Evolutionary conservation across 2,888 invertebrate genomes (phyloP).

Genomic region (Lasius platythorax): DNA sequence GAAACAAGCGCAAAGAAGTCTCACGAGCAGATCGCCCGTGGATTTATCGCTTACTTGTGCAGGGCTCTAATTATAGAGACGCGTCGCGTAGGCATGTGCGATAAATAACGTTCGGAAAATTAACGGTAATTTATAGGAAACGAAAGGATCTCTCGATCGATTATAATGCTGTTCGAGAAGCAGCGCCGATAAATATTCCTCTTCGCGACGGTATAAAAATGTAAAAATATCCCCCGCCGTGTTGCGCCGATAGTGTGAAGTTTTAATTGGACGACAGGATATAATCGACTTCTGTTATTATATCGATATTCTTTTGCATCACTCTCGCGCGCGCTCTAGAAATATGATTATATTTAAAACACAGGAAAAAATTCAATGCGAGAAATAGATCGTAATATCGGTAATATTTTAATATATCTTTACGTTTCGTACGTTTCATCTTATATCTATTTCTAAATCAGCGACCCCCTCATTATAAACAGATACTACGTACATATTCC

Average conservation of each 20-base stretch:
- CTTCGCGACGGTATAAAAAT: slow-evolving; percentile 9
- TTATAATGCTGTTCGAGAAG: slow-evolving; percentile 21
- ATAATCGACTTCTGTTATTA: not conserved
- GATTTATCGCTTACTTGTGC: slow-evolving; percentile 44
- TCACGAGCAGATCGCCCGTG: slow-evolving; percentile 26
- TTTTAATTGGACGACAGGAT: slow-evolving; percentile 16
- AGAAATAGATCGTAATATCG: not conserved
- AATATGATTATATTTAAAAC: slow-evolving; percentile 7
- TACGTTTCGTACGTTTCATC: not conserved
- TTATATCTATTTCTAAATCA: not conserved
- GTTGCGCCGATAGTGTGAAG: not conserved
- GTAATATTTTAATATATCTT: slow-evolving; percentile 20
- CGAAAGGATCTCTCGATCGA: slow-evolving; percentile 22
- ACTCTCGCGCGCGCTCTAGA: too few relatives aligned
- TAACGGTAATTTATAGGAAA: slow-evolving; percentile 48
- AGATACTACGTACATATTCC: not conserved
- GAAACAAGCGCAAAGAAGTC: slow-evolving; percentile 39
- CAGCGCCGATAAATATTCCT: slow-evolving; percentile 4
- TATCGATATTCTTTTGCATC: not conserved
- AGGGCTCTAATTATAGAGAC: slow-evolving; percentile 40
- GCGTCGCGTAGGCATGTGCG: slow-evolving; percentile 32
- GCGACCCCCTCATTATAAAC: not conserved
- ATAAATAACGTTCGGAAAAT: slow-evolving; percentile 52
- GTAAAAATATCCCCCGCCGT: not conserved
- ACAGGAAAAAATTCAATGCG: not conserved